Percentiles rank a stretch among this genome's conserved stretches.
Conservation (phyloP, 2,888 invertebrate genomes). For the Muscina levida region DNA sequence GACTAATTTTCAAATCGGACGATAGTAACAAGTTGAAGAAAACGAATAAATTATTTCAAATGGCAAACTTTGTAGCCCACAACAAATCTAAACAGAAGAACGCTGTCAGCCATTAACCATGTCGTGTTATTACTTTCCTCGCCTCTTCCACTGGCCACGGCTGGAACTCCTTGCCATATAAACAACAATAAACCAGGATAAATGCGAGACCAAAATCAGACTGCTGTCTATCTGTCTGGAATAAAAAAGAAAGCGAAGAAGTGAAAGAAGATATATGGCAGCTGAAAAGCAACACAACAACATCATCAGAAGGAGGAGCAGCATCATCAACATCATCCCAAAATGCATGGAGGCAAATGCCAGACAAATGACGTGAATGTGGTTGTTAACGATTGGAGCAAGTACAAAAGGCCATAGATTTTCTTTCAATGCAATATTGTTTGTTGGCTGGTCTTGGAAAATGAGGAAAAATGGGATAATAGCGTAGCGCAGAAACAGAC, state of each 20-base stretch:
- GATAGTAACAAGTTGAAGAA: constrained; percentile 54
- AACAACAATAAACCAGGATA: constrained; percentile 27
- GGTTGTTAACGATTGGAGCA: constrained; percentile 57
- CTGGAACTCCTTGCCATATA: constrained; percentile 21
- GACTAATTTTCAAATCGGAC: constrained; percentile 23
- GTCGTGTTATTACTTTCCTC: constrained; percentile 65
- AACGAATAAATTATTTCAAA: constrained; percentile 61
- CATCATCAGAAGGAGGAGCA: constrained; percentile 31
- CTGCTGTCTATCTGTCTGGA: constrained; percentile 21
- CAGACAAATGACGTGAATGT: constrained; percentile 62
- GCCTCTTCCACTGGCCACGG: constrained; percentile 52
- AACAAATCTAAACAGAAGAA: constrained; percentile 56
- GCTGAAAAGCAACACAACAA: constrained; percentile 12
- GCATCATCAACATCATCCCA: constrained; percentile 41
- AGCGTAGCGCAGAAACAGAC: constrained; percentile 57
- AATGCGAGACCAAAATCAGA: constrained; percentile 19
- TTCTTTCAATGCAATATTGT: constrained; percentile 53
- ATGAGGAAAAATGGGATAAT: constrained; percentile 45
- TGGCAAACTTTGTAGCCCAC: constrained; percentile 41
- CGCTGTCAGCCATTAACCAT: constrained; percentile 68
- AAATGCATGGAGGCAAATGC: constrained; percentile 59
- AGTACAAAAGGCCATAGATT: constrained; percentile 51
- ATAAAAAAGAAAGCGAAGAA: constrained; percentile 23
- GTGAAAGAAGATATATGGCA: not conserved
- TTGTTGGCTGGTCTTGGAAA: constrained; percentile 51